These are phyloP conservation scores for Stegastes partitus DNA, from an alignment of 2,113 vertebrate genomes.

Conservation along the genomic window DNA sequence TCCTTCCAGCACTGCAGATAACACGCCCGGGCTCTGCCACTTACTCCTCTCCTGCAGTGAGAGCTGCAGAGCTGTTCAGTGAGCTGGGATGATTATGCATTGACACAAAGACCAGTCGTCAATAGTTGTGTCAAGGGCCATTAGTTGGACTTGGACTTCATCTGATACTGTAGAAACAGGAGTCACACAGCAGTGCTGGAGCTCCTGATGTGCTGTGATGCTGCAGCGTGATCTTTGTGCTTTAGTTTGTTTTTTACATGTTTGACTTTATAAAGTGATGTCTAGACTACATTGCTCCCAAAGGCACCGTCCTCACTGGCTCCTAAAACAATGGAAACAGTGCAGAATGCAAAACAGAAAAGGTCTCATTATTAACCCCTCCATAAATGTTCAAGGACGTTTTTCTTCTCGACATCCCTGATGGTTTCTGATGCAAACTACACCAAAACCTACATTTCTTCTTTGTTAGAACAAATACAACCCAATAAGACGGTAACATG, in stretches of 20 bases:
- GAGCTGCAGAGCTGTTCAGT: conserved; percentile 55
- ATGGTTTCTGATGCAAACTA: conserved; percentile 17
- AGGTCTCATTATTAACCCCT: conserved; percentile 12
- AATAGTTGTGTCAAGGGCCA: conserved; percentile 66
- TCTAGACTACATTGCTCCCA: background rate
- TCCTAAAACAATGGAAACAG: conserved; percentile 3
- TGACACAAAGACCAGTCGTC: conserved; percentile 66
- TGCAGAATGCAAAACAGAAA: conserved; percentile 30
- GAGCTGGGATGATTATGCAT: conserved; percentile 62
- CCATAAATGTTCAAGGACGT: conserved; percentile 47
- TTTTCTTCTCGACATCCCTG: conserved; percentile 14
- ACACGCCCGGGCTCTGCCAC: conserved; percentile 50
- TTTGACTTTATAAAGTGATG: too few species aligned
- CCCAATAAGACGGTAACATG: background rate
- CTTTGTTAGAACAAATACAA: conserved; percentile 2
- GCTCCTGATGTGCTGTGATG: background rate
- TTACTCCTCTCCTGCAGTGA: conserved; percentile 65
- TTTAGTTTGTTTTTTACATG: background rate
- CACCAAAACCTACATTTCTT: background rate
- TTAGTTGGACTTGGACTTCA: conserved; percentile 54
- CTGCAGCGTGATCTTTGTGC: background rate
- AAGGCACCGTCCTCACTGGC: background rate
- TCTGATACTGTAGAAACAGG: conserved; percentile 18
- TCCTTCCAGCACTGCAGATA: conserved; percentile 64
- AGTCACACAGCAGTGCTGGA: background rate